phyloP scores from a whole-genome alignment of 2,113 vertebrate genomes.

The Sphaerodactylus townsendi region DNA sequence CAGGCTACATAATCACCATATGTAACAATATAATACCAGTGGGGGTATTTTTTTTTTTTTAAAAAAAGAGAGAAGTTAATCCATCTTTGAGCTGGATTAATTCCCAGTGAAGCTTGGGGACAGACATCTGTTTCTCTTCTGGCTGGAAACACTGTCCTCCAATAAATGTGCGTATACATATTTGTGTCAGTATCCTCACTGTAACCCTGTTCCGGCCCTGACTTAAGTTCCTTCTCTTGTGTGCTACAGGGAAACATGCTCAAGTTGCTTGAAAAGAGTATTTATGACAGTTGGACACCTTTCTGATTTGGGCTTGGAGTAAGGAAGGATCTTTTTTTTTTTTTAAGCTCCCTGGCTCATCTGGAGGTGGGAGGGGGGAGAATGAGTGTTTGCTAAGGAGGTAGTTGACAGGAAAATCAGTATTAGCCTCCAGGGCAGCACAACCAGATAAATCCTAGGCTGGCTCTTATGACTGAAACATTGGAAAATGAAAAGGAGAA shows the following conservation, averaged over 20 bases:
- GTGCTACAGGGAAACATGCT: not conserved
- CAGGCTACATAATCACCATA: conserved; percentile 59
- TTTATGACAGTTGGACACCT: conserved; percentile 43
- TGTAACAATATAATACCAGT: conserved; percentile 55
- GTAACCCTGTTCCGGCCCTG: not conserved
- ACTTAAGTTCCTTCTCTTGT: fast-evolving
- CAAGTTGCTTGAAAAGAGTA: not conserved
- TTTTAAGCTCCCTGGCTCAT: conserved; percentile 55
- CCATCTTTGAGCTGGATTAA: conserved; percentile 57
- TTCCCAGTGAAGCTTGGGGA: conserved; percentile 52
- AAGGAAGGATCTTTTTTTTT: conserved; percentile 33
- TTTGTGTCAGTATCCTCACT: conserved; percentile 13
- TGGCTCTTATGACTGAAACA: conserved; percentile 56
- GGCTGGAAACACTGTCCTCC: conserved; percentile 35
- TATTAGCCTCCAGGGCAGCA: conserved; percentile 55
- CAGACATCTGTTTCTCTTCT: conserved; percentile 52
- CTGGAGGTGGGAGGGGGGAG: conserved; percentile 37
- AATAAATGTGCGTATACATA: conserved; percentile 44
- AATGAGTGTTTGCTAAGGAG: conserved; percentile 59
- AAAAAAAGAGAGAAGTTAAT: conserved; percentile 46
- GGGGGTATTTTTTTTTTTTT: not conserved
- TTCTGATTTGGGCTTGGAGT: conserved; percentile 47
- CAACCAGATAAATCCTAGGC: conserved; percentile 61
- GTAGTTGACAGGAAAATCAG: conserved; percentile 65
- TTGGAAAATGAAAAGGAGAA: conserved; percentile 22